These are phyloP conservation scores for Phaenicophaeus curvirostris DNA, from an alignment of 2,797 vertebrate genomes.

Conservation along the genomic window DNA sequence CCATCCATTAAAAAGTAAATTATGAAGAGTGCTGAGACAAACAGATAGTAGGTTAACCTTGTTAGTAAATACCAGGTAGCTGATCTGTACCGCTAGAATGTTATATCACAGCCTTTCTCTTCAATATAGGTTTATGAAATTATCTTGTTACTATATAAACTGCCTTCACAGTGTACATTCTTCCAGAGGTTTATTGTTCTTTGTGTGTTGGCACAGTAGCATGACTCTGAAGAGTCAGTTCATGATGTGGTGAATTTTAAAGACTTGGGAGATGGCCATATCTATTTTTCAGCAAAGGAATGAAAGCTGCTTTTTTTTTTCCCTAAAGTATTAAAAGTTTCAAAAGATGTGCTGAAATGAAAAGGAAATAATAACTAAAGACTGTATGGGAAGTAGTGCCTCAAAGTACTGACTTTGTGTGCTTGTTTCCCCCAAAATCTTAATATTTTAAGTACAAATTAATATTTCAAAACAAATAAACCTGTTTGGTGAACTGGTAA, in stretches of 20 bases:
- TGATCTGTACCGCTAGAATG: conserved; percentile 48
- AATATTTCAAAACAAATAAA: conserved; percentile 40
- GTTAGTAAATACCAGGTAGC: conserved; percentile 63
- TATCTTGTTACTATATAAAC: conserved; percentile 47
- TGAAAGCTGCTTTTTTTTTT: neutral
- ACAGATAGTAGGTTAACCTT: conserved; percentile 61
- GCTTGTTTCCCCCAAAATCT: neutral
- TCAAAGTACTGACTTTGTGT: conserved; percentile 46
- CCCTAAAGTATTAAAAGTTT: conserved; percentile 60
- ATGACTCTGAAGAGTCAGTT: conserved; percentile 47
- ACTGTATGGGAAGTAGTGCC: conserved; percentile 61
- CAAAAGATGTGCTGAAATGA: conserved; percentile 71
- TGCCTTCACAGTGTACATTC: conserved; percentile 13
- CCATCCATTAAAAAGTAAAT: conserved; percentile 64
- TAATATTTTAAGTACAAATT: conserved; percentile 14
- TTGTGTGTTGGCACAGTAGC: conserved; percentile 31
- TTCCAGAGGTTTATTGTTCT: conserved; percentile 57
- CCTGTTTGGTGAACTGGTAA: neutral
- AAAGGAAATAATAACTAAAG: conserved; percentile 75
- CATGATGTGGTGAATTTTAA: conserved; percentile 55
- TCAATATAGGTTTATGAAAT: conserved; percentile 51
- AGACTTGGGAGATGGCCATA: conserved; percentile 62
- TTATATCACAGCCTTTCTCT: conserved; percentile 51
- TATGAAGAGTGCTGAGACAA: conserved; percentile 65
- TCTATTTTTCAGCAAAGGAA: conserved; percentile 74